A percentile compares a stretch with the other conserved stretches of the same genome.
Conservation (phyloP, 2,888 invertebrate genomes). For the Zygaena filipendulae region DNA sequence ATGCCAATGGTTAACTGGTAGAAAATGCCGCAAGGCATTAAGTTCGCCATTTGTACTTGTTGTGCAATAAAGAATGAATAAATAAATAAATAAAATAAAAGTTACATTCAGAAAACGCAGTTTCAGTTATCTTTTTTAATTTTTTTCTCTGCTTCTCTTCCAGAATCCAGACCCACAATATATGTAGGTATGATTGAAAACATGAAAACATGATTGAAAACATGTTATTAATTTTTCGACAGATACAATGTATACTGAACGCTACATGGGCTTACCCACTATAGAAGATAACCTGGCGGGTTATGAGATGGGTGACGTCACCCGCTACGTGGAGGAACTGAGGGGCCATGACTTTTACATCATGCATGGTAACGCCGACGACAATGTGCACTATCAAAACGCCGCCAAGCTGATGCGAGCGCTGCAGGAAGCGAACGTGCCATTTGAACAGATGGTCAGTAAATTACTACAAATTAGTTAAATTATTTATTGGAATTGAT, state of each 20-base stretch:
- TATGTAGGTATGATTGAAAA: too few species aligned
- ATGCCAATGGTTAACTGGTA: too few species aligned
- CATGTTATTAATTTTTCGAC: too few species aligned
- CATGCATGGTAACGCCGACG: slow-evolving; percentile 91
- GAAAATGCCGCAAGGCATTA: too few species aligned
- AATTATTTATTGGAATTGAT: not conserved
- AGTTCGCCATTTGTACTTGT: too few species aligned
- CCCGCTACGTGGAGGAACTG: slow-evolving; percentile 73
- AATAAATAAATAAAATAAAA: too few species aligned
- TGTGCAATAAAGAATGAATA: too few species aligned
- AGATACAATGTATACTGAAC: slow-evolving; percentile 96
- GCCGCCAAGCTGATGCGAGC: slow-evolving; percentile 82
- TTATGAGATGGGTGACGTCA: slow-evolving; percentile 81
- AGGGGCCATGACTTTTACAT: slow-evolving; percentile 79
- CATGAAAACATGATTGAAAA: too few species aligned
- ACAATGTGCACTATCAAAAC: slow-evolving; percentile 91
- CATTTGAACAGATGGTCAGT: slow-evolving; percentile 84
- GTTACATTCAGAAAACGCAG: too few species aligned
- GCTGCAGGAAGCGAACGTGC: slow-evolving; percentile 77
- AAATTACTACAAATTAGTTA: not conserved
- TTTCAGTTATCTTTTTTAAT: too few species aligned
- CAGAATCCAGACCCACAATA: too few species aligned
- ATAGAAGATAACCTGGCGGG: slow-evolving; percentile 76
- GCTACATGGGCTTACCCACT: slow-evolving; percentile 90
- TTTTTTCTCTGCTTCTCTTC: too few species aligned